Conservation (phyloP, 2,888 invertebrate species). For the Margaritifera margaritifera region DNA sequence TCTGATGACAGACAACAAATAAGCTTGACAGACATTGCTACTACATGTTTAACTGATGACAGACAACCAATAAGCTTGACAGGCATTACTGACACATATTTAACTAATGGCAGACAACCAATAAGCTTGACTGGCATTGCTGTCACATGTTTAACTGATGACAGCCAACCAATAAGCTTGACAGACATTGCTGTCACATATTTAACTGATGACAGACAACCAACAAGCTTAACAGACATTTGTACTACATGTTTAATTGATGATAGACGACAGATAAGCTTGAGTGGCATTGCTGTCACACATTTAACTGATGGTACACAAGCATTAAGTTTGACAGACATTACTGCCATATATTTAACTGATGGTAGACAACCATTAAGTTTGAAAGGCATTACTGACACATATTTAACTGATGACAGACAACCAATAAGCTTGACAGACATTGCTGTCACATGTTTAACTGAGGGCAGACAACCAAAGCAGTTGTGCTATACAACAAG, state of each 20-base stretch:
- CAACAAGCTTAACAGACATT: too few relatives aligned
- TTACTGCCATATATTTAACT: neutral
- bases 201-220: too few relatives aligned
- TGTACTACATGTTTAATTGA: too few relatives aligned
- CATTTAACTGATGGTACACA: neutral
- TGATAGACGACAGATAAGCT: too few relatives aligned
- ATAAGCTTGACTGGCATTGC: neutral
- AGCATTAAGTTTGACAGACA: neutral
- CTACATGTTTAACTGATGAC: neutral
- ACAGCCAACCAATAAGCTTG: neutral
- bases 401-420: neutral
- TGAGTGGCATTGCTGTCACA: too few relatives aligned
- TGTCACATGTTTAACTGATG: neutral
- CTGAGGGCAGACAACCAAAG: too few relatives aligned
- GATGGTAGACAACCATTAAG: neutral
- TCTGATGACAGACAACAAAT: too few relatives aligned
- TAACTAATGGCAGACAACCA: neutral
- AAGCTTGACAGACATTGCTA: too few relatives aligned
- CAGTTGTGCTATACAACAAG: too few relatives aligned
- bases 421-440: neutral
- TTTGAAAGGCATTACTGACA: neutral
- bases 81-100: constrained; percentile 1
- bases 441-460: too few relatives aligned
- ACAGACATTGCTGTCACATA: too few relatives aligned
- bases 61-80: neutral